Evolutionary conservation across 2,888 invertebrate genomes (phyloP).

Genomic region (Steinernema hermaphroditum): DNA sequence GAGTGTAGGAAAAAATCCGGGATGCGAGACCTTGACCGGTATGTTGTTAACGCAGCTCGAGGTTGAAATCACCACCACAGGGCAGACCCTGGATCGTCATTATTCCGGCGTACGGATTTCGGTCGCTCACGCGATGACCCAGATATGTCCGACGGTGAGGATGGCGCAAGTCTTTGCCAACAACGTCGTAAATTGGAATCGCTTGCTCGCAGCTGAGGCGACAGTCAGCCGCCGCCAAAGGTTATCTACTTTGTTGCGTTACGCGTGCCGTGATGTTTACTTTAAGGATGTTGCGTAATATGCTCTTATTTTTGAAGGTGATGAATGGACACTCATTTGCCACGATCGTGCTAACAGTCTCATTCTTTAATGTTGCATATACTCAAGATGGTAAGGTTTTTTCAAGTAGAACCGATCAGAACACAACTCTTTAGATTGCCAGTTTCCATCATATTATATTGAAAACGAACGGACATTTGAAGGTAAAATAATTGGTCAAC

Average conservation of each 20-base stretch:
- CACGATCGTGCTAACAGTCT: neutral
- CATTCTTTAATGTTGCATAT: neutral
- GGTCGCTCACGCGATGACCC: slow-evolving; percentile 31
- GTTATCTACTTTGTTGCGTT: slow-evolving; percentile 26
- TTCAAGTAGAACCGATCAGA: neutral
- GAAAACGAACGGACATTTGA: slow-evolving; percentile 13
- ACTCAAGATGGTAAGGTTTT: neutral
- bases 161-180: slow-evolving; percentile 30
- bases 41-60: slow-evolving; percentile 24
- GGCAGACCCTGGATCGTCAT: slow-evolving; percentile 28
- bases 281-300: slow-evolving; percentile 19
- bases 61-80: slow-evolving; percentile 24
- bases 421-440: neutral
- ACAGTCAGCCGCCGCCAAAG: slow-evolving; percentile 13
- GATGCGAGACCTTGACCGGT: slow-evolving; percentile 27
- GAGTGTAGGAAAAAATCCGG: slow-evolving; percentile 21
- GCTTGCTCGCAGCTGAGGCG: slow-evolving; percentile 27
- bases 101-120: slow-evolving; percentile 27
- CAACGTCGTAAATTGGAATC: slow-evolving; percentile 28
- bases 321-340: neutral
- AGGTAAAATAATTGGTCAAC: neutral
- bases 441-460: neutral
- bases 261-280: slow-evolving; percentile 18
- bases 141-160: slow-evolving; percentile 25
- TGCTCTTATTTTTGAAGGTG: neutral